phyloP scores from a whole-genome alignment of 2,113 vertebrate species.

The Neolamprologus fasciatus region DNA sequence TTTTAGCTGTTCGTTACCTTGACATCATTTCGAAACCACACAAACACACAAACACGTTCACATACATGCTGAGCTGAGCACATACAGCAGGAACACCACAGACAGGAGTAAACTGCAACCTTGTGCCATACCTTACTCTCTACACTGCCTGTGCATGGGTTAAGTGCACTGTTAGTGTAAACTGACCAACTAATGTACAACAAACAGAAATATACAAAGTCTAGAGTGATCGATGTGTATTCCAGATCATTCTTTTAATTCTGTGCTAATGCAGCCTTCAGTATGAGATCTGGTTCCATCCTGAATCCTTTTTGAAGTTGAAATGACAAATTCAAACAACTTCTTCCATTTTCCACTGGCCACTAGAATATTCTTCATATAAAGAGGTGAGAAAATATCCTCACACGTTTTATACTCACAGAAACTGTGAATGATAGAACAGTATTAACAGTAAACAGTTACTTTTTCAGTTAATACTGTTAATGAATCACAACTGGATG shows the following conservation, averaged over 20 bases:
- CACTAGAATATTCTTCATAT: background rate
- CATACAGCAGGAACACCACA: background rate
- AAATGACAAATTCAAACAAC: background rate
- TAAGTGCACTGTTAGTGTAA: background rate
- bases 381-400: background rate
- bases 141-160: background rate
- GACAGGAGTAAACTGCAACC: background rate
- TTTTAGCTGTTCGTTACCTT: background rate
- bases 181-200: background rate
- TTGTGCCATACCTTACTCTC: background rate
- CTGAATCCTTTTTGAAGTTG: background rate
- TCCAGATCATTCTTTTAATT: background rate
- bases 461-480: background rate
- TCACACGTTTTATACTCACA: background rate
- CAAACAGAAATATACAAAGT: background rate
- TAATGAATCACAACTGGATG: background rate
- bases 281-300: background rate
- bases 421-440: background rate
- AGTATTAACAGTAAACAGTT: background rate
- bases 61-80: background rate
- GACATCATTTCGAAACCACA: background rate
- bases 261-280: background rate
- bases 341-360: background rate
- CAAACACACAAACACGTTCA: background rate
- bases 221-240: background rate